Base-by-base conservation (phyloP, 2,797 vertebrate genomes). In the Chelmon rostratus region DNA sequence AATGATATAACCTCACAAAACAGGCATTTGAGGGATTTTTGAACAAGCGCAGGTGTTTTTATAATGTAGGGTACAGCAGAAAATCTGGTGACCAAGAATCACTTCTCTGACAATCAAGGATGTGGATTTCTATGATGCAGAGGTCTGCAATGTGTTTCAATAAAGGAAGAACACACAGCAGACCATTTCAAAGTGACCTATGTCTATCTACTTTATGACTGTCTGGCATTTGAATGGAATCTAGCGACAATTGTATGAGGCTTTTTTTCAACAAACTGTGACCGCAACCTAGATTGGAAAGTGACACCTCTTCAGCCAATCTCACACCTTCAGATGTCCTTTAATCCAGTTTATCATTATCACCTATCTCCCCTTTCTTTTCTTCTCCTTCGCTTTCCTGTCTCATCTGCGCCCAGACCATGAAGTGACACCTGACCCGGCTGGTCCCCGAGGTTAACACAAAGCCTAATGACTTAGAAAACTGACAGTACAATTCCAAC, bases 321-420 rank as follows among this genome's bases (percentile, higher is more conserved):
- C 74, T 33, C 78, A 77, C 79, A 68, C 82, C 83, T 82, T 87
- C 46, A 68, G 78, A 52, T 64, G 73, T 72, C 77, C 79, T 78
- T 80, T 79, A 74, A 86, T 80, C 74, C 85, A 86, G 73, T 92
- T 91, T 1, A 16, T 73, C 80, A 86, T 90, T 88, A 88, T 78
- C 33, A 0, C 50, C 47, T 37, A 33, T 58, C 10, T n/a, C 65
- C 64, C 23, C 57, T 28, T 31, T 61, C 13, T 47, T 38, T 16
- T 13, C 12, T 33, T 54, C 47, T 63, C 44, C 64, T 52, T 70
- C 72, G 49, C 63, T 73, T 85, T 71, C 65, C 23, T 47, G 46
- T 63, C 49, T 83, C 64, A 73, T 87, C 71, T 61, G 58, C 25
- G 76, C 46, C 53, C 76, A 82, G 86, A 87, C 76, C 66, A 72